These are phyloP conservation scores for Rapana venosa DNA, from an alignment of 2,888 invertebrate species.

Conservation along the genomic window DNA sequence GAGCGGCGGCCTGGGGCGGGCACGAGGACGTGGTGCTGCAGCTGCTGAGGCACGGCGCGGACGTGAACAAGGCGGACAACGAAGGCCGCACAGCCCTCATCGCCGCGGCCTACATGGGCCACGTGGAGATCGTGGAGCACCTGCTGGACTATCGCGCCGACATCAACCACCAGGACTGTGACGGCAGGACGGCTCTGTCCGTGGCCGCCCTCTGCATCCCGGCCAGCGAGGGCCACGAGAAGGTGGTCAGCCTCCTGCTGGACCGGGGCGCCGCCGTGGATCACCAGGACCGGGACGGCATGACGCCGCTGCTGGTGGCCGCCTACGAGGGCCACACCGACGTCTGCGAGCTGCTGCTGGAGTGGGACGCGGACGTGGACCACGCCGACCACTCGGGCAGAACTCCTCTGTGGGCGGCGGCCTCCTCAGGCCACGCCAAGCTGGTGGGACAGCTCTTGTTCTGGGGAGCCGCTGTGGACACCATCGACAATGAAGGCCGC, in stretches of 20 bases:
- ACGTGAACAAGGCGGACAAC: constrained; percentile 79
- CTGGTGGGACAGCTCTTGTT: constrained; percentile 92
- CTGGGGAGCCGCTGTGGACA: constrained; percentile 97
- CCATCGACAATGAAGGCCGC: constrained; percentile 94
- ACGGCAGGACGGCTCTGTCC: constrained; percentile 93
- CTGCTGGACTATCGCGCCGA: constrained; percentile 81
- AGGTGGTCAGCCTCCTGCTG: constrained; percentile 75
- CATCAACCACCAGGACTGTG: constrained; percentile 87
- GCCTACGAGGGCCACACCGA: constrained; percentile 82
- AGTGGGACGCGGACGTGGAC: constrained; percentile 95
- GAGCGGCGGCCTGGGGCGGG: constrained; percentile 86
- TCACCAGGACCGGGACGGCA: constrained; percentile 77
- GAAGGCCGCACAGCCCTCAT: constrained; percentile 80
- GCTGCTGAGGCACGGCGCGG: constrained; percentile 81
- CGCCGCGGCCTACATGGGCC: constrained; percentile 88
- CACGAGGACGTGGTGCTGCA: constrained; percentile 81
- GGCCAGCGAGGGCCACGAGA: constrained; percentile 79
- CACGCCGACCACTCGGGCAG: constrained; percentile 83
- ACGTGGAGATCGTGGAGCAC: constrained; percentile 75
- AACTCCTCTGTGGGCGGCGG: constrained; percentile 82
- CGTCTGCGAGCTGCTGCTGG: constrained; percentile 87
- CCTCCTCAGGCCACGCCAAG: constrained; percentile 92
- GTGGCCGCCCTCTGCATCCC: constrained; percentile 77
- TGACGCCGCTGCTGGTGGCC: constrained; percentile 78
- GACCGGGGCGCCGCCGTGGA: constrained; percentile 76